A percentile compares a stretch with the other conserved stretches of the same genome.
These are phyloP conservation scores for Chymomyza costata DNA, from an alignment of 1,140 invertebrate species.

Conservation along the genomic window DNA sequence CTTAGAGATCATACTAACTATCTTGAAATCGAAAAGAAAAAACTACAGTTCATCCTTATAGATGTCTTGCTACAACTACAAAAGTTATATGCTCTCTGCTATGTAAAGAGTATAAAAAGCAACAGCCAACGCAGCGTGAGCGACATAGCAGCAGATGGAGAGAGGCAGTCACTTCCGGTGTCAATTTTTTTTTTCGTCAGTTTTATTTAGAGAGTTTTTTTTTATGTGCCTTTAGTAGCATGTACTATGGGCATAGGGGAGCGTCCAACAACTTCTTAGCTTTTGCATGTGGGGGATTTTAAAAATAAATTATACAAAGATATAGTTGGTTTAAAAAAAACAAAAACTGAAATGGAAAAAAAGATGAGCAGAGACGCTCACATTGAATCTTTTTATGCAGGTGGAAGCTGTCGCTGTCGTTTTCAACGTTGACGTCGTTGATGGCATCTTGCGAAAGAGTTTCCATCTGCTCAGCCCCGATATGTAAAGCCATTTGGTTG, in stretches of 20 bases:
- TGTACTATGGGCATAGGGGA: conserved; percentile 3
- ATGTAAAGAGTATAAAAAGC: conserved; percentile 17
- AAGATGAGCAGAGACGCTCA: conserved; percentile 3
- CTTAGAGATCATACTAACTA: no score
- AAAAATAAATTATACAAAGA: conserved; percentile 60
- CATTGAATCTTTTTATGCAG: conserved; percentile 53
- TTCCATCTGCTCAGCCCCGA: conserved; percentile 33
- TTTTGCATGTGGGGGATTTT: conserved; percentile 49
- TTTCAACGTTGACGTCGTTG: no score
- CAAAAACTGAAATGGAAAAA: conserved; percentile 8
- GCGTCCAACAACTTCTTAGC: conserved; percentile 28
- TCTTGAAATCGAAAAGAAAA: no score
- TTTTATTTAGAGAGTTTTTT: no score
- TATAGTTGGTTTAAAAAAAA: conserved; percentile 8
- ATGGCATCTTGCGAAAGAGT: conserved; percentile 56
- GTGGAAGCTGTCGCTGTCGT: conserved; percentile 58
- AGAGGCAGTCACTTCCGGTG: conserved; percentile 66
- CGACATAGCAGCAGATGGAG: conserved; percentile 36
- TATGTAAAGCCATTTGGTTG: conserved; percentile 63
- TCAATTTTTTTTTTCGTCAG: conserved; percentile 43
- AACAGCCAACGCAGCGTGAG: conserved; percentile 21
- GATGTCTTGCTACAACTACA: no score
- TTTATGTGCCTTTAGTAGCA: conserved; percentile 24
- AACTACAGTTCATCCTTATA: no score
- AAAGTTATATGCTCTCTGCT: no score